Percentiles rank a stretch among this genome's conserved stretches.
Conservation (phyloP, 2,888 invertebrate genomes). For the Clivina fossor region DNA sequence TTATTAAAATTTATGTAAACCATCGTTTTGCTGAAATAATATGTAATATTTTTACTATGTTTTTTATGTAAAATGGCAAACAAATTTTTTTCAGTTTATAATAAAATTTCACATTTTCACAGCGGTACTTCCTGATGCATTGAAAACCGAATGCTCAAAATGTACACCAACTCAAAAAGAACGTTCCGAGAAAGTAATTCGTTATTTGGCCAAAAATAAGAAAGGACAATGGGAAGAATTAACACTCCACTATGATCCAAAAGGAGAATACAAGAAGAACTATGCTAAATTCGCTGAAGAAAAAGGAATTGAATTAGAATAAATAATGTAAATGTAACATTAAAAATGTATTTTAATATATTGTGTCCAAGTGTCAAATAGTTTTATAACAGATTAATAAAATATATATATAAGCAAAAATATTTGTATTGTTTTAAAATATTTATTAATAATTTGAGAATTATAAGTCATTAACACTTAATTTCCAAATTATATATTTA, state of each 20-base stretch:
- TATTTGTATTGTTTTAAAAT: too few species aligned
- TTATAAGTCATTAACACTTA: too few species aligned
- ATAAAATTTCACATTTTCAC: too few species aligned
- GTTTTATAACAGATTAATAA: too few species aligned
- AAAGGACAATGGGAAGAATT: conserved; percentile 64
- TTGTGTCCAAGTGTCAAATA: too few species aligned
- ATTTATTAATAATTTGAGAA: too few species aligned
- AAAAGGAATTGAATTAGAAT: conserved; percentile 57
- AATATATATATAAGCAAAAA: too few species aligned
- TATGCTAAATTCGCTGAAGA: conserved; percentile 62
- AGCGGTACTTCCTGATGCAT: conserved; percentile 70
- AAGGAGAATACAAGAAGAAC: conserved; percentile 62
- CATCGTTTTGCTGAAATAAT: not conserved
- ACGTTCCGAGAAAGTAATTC: conserved; percentile 64
- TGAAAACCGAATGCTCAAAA: conserved; percentile 64
- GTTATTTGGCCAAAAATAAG: conserved; percentile 65
- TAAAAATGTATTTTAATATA: too few species aligned
- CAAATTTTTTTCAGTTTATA: too few species aligned
- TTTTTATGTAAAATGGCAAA: not conserved
- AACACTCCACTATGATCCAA: conserved; percentile 67
- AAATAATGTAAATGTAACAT: too few species aligned
- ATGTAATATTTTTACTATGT: not conserved
- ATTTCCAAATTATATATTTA: too few species aligned
- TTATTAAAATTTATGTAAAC: not conserved
- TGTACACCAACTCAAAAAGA: conserved; percentile 65